Conservation (phyloP, 2,888 invertebrate genomes). For the Stenotaenia linearis region DNA sequence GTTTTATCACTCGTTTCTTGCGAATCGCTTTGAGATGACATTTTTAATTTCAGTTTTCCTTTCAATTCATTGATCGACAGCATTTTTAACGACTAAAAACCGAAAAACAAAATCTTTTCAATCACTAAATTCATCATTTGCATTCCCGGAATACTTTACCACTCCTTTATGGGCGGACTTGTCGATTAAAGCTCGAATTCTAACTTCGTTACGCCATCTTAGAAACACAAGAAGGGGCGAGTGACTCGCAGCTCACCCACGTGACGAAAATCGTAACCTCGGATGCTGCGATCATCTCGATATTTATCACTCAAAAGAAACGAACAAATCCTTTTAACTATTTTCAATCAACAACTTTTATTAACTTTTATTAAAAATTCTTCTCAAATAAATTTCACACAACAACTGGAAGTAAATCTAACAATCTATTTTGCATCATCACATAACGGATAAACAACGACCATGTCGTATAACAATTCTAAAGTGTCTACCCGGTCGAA, state of each 20-base stretch:
- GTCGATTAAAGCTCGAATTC: too few species aligned
- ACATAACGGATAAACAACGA: neutral
- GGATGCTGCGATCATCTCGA: neutral
- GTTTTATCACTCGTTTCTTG: neutral
- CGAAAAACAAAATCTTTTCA: neutral
- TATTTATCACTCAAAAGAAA: too few species aligned
- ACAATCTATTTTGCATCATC: neutral
- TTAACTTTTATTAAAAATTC: neutral
- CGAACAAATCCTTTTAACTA: neutral
- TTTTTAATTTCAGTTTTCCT: neutral
- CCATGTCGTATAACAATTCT: conserved; percentile 24
- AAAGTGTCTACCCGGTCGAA: neutral
- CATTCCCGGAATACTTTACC: neutral
- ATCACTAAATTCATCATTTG: too few species aligned
- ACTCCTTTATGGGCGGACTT: neutral
- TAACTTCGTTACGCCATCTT: neutral
- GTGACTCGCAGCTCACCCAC: too few species aligned
- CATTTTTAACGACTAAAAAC: neutral
- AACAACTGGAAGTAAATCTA: neutral
- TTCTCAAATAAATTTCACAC: neutral
- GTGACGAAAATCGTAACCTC: too few species aligned
- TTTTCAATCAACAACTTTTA: neutral
- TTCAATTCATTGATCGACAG: neutral
- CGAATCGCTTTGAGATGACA: neutral
- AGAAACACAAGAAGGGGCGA: neutral